Evolutionary conservation across 1,140 invertebrate genomes (phyloP), one percentile per base, ranked within the genome.

Genomic region (Agrypnia vestita): DNA sequence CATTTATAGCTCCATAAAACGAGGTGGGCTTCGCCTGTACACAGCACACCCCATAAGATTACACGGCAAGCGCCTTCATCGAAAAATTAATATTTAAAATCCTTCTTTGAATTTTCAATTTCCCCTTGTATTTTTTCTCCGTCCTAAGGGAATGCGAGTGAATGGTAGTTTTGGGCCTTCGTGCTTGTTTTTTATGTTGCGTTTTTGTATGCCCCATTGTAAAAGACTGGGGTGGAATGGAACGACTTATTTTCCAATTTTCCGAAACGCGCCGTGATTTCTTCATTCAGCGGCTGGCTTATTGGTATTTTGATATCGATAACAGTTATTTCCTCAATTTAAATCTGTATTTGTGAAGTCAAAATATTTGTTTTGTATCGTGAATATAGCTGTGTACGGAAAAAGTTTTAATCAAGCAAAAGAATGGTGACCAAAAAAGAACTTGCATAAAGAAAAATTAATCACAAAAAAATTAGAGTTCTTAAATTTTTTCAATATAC

Each of bases 81-180:
- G 81, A 82, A 82, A 82, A 82, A 82, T 82, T 82, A 80, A 82
- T 82, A 82, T 82, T 82, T 82, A 82, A 82, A 82, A 82, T 80
- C 61, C 81, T 76, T 59, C 81, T 77, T 82, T 80, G 81, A 82
- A 82, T 80, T 80, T 82, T 82, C 81, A 82, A 82, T 82, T 80
- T 82, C 69, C 77, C 74, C 78, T 80, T 80, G 80, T 82, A 76
- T 82, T 82, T 79, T 49, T 79, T 47, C 71, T 46, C 25, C 43
- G 53, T 53, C 67, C 75, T 49, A 11, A 12, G 78, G 75, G 59
- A 80, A 51, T 79, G 47, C 71, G 15, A 35, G 64, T 51, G 56
- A 80, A 80, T 80, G 61, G 71, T 74, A 74, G 71, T 80, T 74
- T 80, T 43, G 56, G 25, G 47, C 55, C 71, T 61, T 47, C 51